phyloP scores from a whole-genome alignment of 2,888 invertebrate species.

The Metacarcinus magister region DNA sequence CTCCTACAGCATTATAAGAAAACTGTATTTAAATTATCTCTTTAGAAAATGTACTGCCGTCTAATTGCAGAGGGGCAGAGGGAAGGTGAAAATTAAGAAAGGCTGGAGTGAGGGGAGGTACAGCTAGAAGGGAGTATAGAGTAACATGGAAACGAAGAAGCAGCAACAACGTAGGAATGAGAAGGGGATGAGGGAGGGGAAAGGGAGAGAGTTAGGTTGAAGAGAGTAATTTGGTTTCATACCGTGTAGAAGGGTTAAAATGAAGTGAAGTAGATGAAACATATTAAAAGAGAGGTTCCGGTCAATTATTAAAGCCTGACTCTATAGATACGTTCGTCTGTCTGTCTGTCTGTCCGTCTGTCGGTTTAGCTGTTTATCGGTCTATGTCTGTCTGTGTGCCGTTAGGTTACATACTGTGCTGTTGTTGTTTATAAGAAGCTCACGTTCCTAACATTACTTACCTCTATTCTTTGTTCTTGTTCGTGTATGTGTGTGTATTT shows the following conservation, averaged over 20 bases:
- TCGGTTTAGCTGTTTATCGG: not conserved
- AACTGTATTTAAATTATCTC: constrained; percentile 62
- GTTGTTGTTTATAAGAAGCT: not conserved
- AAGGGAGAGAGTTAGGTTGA: not conserved
- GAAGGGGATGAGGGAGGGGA: not conserved
- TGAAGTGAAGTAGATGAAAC: not conserved
- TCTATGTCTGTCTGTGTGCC: not conserved
- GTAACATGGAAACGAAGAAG: not conserved
- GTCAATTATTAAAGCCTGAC: not conserved
- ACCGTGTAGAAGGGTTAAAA: not conserved
- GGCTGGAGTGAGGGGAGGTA: not conserved
- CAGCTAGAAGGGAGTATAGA: not conserved
- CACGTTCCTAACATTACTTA: not conserved
- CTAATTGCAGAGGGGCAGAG: constrained; percentile 33
- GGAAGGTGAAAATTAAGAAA: not conserved
- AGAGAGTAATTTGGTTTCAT: not conserved
- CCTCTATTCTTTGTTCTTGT: not conserved
- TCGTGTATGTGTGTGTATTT: not conserved
- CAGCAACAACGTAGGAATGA: not conserved
- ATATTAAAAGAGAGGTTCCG: not conserved
- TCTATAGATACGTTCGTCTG: not conserved
- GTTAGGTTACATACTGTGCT: not conserved
- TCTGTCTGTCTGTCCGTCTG: not conserved
- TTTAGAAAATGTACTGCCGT: constrained; percentile 53
- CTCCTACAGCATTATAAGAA: not conserved